Base-by-base conservation (phyloP, 1,140 invertebrate genomes). In the Popillia japonica region DNA sequence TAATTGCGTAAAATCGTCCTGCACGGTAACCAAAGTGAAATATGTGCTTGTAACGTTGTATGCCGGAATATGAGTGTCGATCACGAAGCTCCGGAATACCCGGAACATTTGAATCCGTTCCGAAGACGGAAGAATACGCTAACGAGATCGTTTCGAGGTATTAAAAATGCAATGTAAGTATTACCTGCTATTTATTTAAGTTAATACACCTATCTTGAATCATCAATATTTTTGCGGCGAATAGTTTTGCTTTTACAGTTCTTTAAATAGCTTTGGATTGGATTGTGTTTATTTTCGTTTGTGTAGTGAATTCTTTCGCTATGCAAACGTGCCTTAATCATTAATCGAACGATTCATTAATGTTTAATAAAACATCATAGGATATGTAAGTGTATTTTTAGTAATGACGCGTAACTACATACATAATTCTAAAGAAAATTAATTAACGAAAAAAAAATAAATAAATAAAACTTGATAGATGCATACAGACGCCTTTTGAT, bases 41-140 rank as follows among this genome's bases (percentile, higher is more conserved):
- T n/a, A 48, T 48, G 44, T 48, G 44, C 8, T 48, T 14, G 44
- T 48, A 4, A n/a, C 11, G 11, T n/a, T 11, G 44, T 48, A 34
- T 11, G n/a, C 9, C 20, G 27, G 0, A 75, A 27, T 14, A 78
- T 78, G 78, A 75, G 34, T 22, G 74, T 34, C 3, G 73, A 79
- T 3, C 41, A 76, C 0, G 14, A 22, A 11, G 40, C 14, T 59
- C 44, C 75, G 42, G 61, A 77, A 40, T 80, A 80, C 40, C 79
- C 79, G 64, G 77, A 80, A 55, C 79, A 80, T 68, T 68, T 80
- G 11, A 80, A 80, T 40, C 79, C 79, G 11, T 80, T 80, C 73
- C n/a, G 44, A 11, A 80, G 78, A 41, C 41, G 41, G 10, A 17
- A 61, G 40, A 61, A 27, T 64, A 77, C 48, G 20, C n/a, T 80